Percentiles rank a stretch among this genome's conserved stretches.
phyloP scores from a whole-genome alignment of 2,797 vertebrate species.

The Trachops cirrhosus region DNA sequence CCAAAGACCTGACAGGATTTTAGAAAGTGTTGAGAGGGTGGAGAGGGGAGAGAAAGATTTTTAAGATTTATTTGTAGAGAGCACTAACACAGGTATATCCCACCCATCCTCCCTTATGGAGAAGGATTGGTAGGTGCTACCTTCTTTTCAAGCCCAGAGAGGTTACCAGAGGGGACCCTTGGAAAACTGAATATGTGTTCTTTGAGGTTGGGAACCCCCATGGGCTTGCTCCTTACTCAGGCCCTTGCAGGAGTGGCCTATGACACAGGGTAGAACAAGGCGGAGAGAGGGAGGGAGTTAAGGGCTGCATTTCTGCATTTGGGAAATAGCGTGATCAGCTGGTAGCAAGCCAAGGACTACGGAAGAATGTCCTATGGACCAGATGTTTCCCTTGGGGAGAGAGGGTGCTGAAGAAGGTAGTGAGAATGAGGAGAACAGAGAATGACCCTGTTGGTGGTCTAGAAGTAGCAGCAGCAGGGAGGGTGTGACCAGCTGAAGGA shows the following conservation, averaged over 20 bases:
- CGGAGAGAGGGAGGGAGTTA: background rate
- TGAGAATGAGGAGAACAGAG: background rate
- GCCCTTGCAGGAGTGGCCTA: background rate
- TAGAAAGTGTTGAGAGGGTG: background rate
- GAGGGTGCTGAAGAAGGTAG: background rate
- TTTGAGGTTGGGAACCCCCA: background rate
- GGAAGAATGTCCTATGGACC: background rate
- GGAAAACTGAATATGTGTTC: background rate
- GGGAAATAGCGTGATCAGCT: background rate
- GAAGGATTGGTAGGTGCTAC: background rate
- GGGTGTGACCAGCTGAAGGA: background rate
- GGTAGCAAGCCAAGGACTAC: background rate
- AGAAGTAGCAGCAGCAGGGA: background rate
- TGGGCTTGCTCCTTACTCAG: background rate
- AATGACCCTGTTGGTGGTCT: background rate
- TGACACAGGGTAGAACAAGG: background rate
- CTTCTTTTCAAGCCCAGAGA: background rate
- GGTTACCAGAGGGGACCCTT: background rate
- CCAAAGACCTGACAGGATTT: background rate
- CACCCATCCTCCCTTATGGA: background rate
- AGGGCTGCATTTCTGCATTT: background rate
- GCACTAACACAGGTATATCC: background rate
- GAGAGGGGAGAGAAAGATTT: background rate
- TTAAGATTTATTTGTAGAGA: background rate
- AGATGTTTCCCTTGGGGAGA: background rate